phyloP scores from a whole-genome alignment of 2,113 vertebrate genomes.

The Mustelus asterias region DNA sequence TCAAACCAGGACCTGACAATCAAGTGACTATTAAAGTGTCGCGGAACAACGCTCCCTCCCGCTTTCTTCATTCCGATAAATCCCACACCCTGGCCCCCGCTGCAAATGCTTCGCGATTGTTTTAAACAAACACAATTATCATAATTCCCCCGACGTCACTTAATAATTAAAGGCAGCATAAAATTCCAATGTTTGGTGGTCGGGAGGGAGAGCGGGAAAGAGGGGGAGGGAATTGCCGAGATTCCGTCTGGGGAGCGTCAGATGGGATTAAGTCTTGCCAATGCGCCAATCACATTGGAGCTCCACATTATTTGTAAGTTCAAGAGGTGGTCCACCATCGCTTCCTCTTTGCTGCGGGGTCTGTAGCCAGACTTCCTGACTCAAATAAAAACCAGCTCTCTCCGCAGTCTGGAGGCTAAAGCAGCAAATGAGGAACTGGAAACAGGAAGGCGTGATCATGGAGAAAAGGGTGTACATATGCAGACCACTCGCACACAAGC shows the following conservation, averaged over 20 bases:
- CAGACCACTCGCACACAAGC: not conserved
- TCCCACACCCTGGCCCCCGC: not conserved
- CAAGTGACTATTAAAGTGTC: not conserved
- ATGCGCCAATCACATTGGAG: not conserved
- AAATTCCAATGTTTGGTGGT: not conserved
- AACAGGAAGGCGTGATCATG: conserved; percentile 77
- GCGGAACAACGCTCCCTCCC: not conserved
- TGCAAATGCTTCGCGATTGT: not conserved
- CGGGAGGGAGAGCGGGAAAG: not conserved
- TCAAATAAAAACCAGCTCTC: conserved; percentile 71
- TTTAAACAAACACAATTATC: not conserved
- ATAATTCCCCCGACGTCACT: not conserved
- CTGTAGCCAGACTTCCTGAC: conserved; percentile 80
- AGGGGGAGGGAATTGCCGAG: not conserved
- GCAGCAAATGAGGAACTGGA: conserved; percentile 71
- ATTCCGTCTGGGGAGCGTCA: not conserved
- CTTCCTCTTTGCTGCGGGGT: conserved; percentile 73
- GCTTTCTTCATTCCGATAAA: not conserved
- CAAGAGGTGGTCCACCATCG: conserved; percentile 82
- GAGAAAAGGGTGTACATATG: conserved; percentile 55
- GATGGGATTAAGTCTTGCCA: not conserved
- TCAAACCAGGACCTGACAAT: not conserved
- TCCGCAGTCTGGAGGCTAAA: conserved; percentile 65
- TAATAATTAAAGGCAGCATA: not conserved
- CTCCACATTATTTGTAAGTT: conserved; percentile 58